phyloP scores from a whole-genome alignment of 2,113 vertebrate species.

The Saccopteryx leptura region DNA sequence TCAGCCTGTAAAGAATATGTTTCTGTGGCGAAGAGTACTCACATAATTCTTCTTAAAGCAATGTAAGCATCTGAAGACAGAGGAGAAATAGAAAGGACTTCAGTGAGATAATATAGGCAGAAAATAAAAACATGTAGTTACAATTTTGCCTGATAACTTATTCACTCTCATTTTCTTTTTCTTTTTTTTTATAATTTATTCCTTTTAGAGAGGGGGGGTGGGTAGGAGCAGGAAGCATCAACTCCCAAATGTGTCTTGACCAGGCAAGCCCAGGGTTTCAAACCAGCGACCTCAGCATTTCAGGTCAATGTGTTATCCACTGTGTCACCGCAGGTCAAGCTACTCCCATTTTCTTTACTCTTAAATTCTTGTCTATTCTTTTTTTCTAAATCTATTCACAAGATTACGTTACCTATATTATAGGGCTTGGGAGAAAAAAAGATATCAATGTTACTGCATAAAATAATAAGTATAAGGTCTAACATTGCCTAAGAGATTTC shows the following conservation, averaged over 20 bases:
- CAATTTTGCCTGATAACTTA: neutral
- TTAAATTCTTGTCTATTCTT: neutral
- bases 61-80: neutral
- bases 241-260: no score
- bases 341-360: neutral
- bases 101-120: rapidly evolving
- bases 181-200: neutral
- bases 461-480: neutral
- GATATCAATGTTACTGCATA: neutral
- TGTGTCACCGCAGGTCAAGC: no score
- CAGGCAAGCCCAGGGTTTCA: no score
- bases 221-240: no score
- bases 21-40: neutral
- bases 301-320: no score
- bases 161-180: neutral
- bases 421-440: neutral
- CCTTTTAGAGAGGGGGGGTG: no score
- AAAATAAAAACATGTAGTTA: rapidly evolving
- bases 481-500: no score
- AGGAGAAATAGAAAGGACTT: rapidly evolving
- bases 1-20: neutral
- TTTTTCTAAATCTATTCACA: neutral
- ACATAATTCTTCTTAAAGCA: neutral
- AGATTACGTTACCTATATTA: neutral
- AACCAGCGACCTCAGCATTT: no score